Evolutionary conservation across 30 jellyfish, hydroid and myxozoan genomes (phyloP).

Genomic region (Pelagia noctiluca): DNA sequence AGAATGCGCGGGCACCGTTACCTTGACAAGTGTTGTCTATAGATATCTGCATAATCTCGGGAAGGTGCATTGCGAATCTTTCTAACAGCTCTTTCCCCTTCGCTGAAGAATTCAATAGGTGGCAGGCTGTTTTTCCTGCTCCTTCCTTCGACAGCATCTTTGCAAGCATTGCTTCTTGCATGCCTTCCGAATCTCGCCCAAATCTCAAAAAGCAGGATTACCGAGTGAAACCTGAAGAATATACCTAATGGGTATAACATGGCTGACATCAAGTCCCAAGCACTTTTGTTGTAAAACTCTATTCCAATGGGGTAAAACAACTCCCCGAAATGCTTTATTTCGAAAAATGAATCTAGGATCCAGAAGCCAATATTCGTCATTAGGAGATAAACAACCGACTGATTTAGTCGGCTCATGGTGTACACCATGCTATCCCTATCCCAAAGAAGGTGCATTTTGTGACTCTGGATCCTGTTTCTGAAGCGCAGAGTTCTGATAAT

Average conservation of each 20-base stretch:
- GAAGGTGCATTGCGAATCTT: background rate
- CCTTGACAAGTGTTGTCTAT: constrained; percentile 3
- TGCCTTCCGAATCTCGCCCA: constrained; percentile 16
- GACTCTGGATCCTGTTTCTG: constrained; percentile 4
- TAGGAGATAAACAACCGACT: constrained; percentile 31
- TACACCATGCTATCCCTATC: background rate
- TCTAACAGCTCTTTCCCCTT: background rate
- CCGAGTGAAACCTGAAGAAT: constrained; percentile 66
- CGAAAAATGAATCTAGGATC: constrained; percentile 62
- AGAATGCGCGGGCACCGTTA: background rate
- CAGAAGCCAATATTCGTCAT: constrained; percentile 61
- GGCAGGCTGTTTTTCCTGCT: constrained; percentile 45
- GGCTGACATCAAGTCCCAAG: constrained; percentile 39
- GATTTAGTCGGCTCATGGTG: constrained; percentile 23
- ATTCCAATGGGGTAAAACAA: constrained; percentile 35
- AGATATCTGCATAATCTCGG: constrained; percentile 9
- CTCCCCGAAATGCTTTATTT: constrained; percentile 4
- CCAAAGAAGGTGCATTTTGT: constrained; percentile 6
- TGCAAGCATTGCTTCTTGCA: background rate
- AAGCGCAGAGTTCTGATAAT: constrained; percentile 39
- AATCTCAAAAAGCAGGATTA: constrained; percentile 40
- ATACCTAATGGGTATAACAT: constrained; percentile 35
- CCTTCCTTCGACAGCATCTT: background rate
- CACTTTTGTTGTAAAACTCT: constrained; percentile 1
- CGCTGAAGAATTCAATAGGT: background rate